A percentile compares a stretch with the other conserved stretches of the same genome.
Conservation (phyloP, 1,140 invertebrate species). For the Metaphire vulgaris region DNA sequence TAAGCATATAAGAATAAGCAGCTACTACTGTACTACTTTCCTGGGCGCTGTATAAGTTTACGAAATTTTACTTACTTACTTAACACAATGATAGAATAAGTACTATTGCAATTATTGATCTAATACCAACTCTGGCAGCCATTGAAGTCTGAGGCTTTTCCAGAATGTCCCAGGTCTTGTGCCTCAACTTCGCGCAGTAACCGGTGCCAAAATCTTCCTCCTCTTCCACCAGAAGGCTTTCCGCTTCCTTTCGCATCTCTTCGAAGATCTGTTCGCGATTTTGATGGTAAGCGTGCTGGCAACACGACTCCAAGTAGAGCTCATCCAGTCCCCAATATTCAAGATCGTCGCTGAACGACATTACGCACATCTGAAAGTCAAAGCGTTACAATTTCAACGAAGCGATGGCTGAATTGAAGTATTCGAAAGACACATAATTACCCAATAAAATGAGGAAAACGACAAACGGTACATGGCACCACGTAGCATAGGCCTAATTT, state of each 20-base stretch:
- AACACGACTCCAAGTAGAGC: constrained; percentile 93
- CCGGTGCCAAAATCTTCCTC: constrained; percentile 80
- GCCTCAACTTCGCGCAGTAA: constrained; percentile 88
- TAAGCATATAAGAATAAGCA: too few relatives aligned
- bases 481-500: background rate
- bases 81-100: too few relatives aligned
- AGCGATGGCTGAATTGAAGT: background rate
- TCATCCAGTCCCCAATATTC: too few relatives aligned
- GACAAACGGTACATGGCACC: background rate
- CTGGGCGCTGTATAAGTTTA: too few relatives aligned
- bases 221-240: constrained; percentile 78
- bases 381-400: constrained; percentile 62
- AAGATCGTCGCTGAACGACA: constrained; percentile 94
- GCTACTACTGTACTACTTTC: too few relatives aligned
- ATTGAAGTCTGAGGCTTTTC: constrained; percentile 96
- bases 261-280: constrained; percentile 95
- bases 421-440: background rate
- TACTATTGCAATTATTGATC: too few relatives aligned
- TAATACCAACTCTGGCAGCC: constrained; percentile 87
- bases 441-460: background rate
- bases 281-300: constrained; percentile 97
- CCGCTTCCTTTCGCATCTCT: constrained; percentile 96
- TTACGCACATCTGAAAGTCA: constrained; percentile 96
- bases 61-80: too few relatives aligned
- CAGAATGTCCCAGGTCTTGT: constrained; percentile 93